Percentiles rank a stretch among this genome's conserved stretches.
Conservation (phyloP, 2,888 invertebrate species). For the Scrobipalpa costella region DNA sequence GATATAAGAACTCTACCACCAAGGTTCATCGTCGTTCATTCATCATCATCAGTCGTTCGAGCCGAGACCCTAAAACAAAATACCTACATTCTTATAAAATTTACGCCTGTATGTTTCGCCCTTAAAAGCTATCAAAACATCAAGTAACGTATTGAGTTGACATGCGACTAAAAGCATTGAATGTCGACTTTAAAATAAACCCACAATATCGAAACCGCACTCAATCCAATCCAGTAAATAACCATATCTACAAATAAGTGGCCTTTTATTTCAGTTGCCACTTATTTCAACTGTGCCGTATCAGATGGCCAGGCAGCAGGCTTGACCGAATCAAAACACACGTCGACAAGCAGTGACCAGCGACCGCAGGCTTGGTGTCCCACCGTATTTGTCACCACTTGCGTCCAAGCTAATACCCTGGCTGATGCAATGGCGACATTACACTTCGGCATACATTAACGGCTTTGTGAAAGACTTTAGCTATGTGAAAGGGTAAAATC, state of each 20-base stretch:
- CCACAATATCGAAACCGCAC: neutral
- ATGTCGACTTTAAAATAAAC: neutral
- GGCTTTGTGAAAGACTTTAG: neutral
- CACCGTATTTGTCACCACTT: slow-evolving; percentile 37
- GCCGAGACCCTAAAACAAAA: no score
- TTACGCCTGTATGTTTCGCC: neutral
- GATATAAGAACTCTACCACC: no score
- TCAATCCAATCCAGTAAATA: slow-evolving; percentile 8
- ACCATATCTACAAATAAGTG: slow-evolving; percentile 17
- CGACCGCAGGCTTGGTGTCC: slow-evolving; percentile 47
- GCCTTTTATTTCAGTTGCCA: slow-evolving; percentile 20
- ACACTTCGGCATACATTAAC: slow-evolving; percentile 23
- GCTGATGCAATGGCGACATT: slow-evolving; percentile 27
- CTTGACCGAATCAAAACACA: slow-evolving; percentile 33
- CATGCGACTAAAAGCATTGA: slow-evolving; percentile 10
- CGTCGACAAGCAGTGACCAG: slow-evolving; percentile 36
- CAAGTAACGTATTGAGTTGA: neutral
- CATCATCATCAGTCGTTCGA: no score
- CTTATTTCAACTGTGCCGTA: slow-evolving; percentile 28
- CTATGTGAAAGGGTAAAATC: no score
- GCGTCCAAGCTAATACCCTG: slow-evolving; percentile 23
- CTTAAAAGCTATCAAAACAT: neutral
- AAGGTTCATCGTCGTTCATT: no score
- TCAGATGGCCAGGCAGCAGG: slow-evolving; percentile 30
- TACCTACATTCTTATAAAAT: no score